Conservation (phyloP, 2,113 vertebrate genomes). For the Crotalus helleri region DNA sequence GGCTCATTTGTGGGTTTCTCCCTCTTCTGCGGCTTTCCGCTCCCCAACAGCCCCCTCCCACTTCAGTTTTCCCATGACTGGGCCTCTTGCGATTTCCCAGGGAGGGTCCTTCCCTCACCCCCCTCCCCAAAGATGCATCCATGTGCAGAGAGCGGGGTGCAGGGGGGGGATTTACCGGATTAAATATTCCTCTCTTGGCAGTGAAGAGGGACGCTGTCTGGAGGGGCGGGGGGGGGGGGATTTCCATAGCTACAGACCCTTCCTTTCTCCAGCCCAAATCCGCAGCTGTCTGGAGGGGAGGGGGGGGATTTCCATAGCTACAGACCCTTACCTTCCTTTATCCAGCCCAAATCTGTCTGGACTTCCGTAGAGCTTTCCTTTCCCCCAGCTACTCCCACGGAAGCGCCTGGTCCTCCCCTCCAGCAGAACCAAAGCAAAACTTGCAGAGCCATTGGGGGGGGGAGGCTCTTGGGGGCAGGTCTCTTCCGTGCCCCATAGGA, state of each 20-base stretch:
- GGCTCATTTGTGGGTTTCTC: too few species aligned
- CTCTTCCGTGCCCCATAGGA: background rate
- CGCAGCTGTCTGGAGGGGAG: too few species aligned
- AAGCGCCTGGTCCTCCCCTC: rapidly evolving
- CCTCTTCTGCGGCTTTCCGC: background rate
- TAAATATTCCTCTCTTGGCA: background rate
- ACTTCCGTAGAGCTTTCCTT: background rate
- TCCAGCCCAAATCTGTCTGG: background rate
- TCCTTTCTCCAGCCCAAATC: background rate
- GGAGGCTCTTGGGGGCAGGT: background rate
- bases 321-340: background rate
- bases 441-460: background rate
- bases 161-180: background rate
- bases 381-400: background rate
- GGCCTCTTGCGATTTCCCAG: background rate
- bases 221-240: background rate
- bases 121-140: background rate
- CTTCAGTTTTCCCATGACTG: background rate
- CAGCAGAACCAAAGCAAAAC: background rate
- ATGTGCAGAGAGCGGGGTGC: too few species aligned
- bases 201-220: background rate
- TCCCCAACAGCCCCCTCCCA: background rate
- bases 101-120: background rate
- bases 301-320: background rate
- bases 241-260: too few species aligned